Evolutionary conservation across 2,797 vertebrate genomes (phyloP).

Genomic region (Picus viridis): DNA sequence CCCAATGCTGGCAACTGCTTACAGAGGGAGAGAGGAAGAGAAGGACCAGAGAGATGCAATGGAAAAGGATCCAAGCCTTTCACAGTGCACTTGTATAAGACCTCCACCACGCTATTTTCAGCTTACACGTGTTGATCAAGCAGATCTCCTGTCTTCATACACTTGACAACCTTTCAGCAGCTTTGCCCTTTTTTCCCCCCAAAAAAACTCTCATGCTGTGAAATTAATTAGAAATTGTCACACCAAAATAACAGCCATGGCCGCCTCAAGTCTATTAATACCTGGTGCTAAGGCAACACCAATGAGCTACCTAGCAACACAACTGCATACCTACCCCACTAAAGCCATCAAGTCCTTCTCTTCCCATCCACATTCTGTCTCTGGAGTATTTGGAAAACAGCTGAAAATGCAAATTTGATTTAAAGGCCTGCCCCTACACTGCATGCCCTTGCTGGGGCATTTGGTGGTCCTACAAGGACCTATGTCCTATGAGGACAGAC

Average conservation of each 20-base stretch:
- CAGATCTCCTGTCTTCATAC: background rate
- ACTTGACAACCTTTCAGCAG: background rate
- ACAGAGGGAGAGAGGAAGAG: background rate
- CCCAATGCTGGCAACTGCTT: background rate
- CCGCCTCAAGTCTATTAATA: constrained; percentile 55
- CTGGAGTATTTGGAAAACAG: background rate
- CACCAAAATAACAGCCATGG: background rate
- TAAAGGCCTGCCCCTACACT: background rate
- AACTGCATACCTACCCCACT: background rate
- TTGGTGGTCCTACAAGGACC: background rate
- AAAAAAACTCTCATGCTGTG: background rate
- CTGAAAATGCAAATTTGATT: background rate
- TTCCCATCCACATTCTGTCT: constrained; percentile 15
- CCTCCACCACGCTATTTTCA: background rate
- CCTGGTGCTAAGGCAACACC: constrained; percentile 57
- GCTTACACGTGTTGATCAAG: background rate
- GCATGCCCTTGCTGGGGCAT: accelerated
- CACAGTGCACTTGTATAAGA: background rate
- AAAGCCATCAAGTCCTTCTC: constrained; percentile 26
- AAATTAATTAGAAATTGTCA: constrained; percentile 44
- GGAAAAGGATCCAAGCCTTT: background rate
- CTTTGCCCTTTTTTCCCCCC: background rate
- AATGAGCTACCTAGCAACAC: constrained; percentile 52
- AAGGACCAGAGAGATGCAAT: background rate
- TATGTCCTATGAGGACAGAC: too few relatives aligned